A percentile compares a stretch with the other conserved stretches of the same genome.
phyloP scores from a whole-genome alignment of 2,113 vertebrate species.

The Isurus oxyrinchus region DNA sequence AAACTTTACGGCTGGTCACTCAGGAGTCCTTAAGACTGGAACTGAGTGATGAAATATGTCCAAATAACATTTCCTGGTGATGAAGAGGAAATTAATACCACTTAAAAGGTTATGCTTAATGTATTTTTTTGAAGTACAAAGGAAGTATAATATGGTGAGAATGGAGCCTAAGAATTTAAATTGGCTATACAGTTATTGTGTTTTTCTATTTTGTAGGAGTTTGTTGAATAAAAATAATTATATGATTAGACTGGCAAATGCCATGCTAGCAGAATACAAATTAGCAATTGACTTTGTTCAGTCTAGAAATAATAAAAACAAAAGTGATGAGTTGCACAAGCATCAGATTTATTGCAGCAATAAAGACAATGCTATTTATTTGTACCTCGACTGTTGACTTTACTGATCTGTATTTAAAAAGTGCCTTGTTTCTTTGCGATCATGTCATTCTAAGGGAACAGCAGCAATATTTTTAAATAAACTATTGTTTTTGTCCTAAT shows the following conservation, averaged over 20 bases:
- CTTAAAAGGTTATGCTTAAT: background rate
- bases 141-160: background rate
- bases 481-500: background rate
- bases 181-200: background rate
- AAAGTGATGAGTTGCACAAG: background rate
- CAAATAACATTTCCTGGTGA: background rate
- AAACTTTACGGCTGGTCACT: background rate
- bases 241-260: background rate
- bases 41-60: background rate
- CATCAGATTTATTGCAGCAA: background rate
- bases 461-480: background rate
- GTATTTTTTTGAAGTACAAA: background rate
- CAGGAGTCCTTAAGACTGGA: background rate
- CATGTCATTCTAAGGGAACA: background rate
- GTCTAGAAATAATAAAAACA: background rate
- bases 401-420: constrained; percentile 23
- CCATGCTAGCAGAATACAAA: background rate
- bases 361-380: constrained; percentile 23
- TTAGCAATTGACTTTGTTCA: background rate
- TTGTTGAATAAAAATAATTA: background rate
- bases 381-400: background rate
- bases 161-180: background rate
- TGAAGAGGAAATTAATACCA: background rate
- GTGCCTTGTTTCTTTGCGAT: constrained; percentile 18
- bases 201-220: background rate